phyloP scores from a whole-genome alignment of 2,113 vertebrate species.

The Coptodon rendalli region DNA sequence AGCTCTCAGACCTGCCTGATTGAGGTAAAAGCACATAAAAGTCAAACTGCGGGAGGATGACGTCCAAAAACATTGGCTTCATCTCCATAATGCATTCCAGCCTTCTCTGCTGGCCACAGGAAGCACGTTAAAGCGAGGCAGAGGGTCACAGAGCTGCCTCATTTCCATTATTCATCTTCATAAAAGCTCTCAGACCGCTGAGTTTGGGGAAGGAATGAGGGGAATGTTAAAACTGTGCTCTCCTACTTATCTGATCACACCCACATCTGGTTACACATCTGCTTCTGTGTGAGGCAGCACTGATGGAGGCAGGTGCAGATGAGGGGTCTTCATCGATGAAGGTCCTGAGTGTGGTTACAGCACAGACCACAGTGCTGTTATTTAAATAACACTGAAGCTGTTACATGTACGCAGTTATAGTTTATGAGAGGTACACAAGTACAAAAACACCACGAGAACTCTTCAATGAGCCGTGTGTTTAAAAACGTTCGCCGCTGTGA shows the following conservation, averaged over 20 bases:
- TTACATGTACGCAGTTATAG: background rate
- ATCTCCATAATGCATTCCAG: background rate
- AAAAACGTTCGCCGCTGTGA: background rate
- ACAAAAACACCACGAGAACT: rapidly evolving
- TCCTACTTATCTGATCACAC: background rate
- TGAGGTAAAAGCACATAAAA: background rate
- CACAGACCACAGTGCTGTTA: rapidly evolving
- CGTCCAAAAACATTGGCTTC: background rate
- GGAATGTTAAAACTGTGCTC: background rate
- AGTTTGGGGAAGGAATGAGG: background rate
- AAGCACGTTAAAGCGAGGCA: background rate
- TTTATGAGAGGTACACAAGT: background rate
- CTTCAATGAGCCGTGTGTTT: background rate
- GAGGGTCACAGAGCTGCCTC: background rate
- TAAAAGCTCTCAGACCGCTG: background rate
- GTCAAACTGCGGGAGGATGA: background rate
- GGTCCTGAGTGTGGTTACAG: background rate
- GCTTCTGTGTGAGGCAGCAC: background rate
- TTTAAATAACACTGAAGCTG: background rate
- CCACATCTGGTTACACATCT: background rate
- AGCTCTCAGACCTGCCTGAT: background rate
- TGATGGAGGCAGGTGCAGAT: background rate
- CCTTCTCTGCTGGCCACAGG: background rate
- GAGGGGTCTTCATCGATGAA: background rate
- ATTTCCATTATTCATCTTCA: background rate